Evolutionary conservation across 2,113 vertebrate genomes (phyloP).

Genomic region (Eira barbara): DNA sequence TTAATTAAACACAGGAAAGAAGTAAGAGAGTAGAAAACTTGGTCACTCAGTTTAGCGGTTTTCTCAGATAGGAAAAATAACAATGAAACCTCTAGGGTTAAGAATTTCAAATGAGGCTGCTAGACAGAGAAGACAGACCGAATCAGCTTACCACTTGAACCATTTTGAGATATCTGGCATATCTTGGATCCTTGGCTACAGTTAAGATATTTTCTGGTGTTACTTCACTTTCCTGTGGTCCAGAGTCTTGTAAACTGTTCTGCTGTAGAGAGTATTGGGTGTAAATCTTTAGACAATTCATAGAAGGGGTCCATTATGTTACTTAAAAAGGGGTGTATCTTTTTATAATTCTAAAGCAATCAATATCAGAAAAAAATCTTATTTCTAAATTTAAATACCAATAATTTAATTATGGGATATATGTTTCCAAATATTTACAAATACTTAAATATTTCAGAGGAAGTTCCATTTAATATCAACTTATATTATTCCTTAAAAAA

Average conservation of each 20-base stretch:
- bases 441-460: slow-evolving; percentile 43
- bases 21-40: slow-evolving; percentile 40
- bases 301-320: slow-evolving; percentile 42
- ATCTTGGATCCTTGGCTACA: slow-evolving; percentile 95
- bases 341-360: slow-evolving; percentile 57
- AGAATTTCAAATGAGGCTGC: slow-evolving; percentile 35
- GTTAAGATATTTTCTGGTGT: slow-evolving; percentile 87
- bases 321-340: slow-evolving; percentile 32
- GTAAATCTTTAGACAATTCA: slow-evolving; percentile 61
- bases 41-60: slow-evolving; percentile 46
- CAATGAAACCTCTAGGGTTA: slow-evolving; percentile 58
- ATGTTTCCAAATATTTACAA: slow-evolving; percentile 33
- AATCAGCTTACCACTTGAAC: slow-evolving; percentile 94
- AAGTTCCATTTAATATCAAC: slow-evolving; percentile 27
- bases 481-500: slow-evolving; percentile 45
- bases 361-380: slow-evolving; percentile 25
- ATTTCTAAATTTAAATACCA: slow-evolving; percentile 50
- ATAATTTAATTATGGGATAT: slow-evolving; percentile 44
- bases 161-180: slow-evolving; percentile 98
- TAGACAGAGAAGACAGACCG: slow-evolving; percentile 60
- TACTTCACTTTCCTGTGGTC: slow-evolving; percentile 77
- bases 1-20: slow-evolving; percentile 36
- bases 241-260: slow-evolving; percentile 77
- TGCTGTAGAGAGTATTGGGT: slow-evolving; percentile 74
- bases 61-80: slow-evolving; percentile 48